A percentile compares a stretch with the other conserved stretches of the same genome.
These are phyloP conservation scores for Lagocephalus sceleratus DNA, from an alignment of 2,797 vertebrate genomes.

Conservation along the genomic window DNA sequence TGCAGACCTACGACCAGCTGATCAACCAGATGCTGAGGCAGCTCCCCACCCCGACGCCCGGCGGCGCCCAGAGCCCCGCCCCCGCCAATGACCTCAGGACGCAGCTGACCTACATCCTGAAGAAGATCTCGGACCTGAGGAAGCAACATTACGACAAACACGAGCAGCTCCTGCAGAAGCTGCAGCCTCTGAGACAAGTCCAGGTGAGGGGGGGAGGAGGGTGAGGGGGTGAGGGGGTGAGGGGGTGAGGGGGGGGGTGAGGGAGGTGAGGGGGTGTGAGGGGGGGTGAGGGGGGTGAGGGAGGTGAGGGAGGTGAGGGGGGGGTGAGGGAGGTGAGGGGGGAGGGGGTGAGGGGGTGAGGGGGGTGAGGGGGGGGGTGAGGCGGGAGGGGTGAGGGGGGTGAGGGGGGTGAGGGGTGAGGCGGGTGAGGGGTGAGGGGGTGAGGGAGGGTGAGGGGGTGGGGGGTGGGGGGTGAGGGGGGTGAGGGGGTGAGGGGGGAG, in stretches of 20 bases:
- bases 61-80: accelerated
- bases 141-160: slow-evolving; percentile 12
- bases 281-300: no score
- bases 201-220: slow-evolving; percentile 33
- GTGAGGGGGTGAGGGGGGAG: neutral
- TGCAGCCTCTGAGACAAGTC: slow-evolving; percentile 22
- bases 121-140: slow-evolving; percentile 22
- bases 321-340: no score
- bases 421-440: no score
- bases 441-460: no score
- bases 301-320: no score
- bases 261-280: neutral
- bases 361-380: no score
- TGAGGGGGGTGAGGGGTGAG: slow-evolving; percentile 31
- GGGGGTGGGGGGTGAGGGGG: neutral
- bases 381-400: no score
- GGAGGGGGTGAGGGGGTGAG: no score
- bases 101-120: slow-evolving; percentile 32
- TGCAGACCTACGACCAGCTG: slow-evolving; percentile 53
- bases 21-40: slow-evolving; percentile 42
- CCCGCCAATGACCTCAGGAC: accelerated
- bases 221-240: neutral
- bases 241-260: neutral
- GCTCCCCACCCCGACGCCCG: slow-evolving; percentile 21
- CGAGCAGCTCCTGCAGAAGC: slow-evolving; percentile 18